Conservation (phyloP, 2,797 vertebrate species). For the Pristis pectinata region DNA sequence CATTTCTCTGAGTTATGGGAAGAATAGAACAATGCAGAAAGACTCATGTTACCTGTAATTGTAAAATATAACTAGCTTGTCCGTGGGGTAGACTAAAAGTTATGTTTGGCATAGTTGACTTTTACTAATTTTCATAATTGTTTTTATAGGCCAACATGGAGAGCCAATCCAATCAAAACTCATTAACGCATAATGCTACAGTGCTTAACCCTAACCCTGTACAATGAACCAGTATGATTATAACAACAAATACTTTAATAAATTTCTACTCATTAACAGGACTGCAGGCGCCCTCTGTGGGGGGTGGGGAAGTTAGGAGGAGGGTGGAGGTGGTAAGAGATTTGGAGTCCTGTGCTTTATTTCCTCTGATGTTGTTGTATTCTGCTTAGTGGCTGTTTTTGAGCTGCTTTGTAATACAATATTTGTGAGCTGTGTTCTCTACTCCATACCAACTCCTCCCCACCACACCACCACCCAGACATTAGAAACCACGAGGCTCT, state of each 20-base stretch:
- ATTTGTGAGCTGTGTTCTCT: background rate
- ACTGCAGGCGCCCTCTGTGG: background rate
- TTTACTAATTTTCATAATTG: conserved; percentile 28
- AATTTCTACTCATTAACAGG: conserved; percentile 33
- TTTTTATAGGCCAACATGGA: conserved; percentile 23
- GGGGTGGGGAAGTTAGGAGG: background rate
- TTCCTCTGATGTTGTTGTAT: background rate
- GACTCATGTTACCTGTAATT: background rate
- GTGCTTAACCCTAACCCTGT: conserved; percentile 22
- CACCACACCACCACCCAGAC: background rate
- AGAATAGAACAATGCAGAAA: background rate
- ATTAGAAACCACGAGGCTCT: background rate
- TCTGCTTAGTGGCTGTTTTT: background rate
- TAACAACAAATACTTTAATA: conserved; percentile 31
- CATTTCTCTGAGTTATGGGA: background rate
- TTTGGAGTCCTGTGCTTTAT: background rate
- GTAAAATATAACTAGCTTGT: background rate
- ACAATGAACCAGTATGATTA: conserved; percentile 24
- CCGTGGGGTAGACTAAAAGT: background rate
- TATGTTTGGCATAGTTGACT: conserved; percentile 9
- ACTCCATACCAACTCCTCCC: background rate
- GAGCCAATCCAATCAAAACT: conserved; percentile 35
- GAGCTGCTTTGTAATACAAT: background rate
- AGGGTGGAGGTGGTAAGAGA: background rate
- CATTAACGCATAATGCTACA: conserved; percentile 27